phyloP scores from a whole-genome alignment of 2,797 vertebrate genomes.

The Pitangus sulphuratus region DNA sequence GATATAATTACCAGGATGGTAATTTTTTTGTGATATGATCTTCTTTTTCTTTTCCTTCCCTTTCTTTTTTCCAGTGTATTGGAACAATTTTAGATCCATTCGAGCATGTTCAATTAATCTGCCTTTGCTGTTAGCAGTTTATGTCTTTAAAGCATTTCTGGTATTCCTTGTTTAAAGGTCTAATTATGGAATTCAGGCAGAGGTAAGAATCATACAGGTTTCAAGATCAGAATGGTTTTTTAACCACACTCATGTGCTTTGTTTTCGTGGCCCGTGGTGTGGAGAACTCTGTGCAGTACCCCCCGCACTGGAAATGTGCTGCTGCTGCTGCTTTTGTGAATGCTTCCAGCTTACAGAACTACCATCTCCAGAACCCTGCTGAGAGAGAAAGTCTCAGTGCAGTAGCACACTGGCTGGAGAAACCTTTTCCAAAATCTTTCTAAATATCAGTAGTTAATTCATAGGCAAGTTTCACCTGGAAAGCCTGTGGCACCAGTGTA shows the following conservation, averaged over 20 bases:
- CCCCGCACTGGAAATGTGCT: background rate
- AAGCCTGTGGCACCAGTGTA: background rate
- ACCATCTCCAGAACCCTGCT: background rate
- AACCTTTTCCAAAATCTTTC: background rate
- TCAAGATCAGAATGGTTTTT: background rate
- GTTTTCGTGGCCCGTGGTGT: background rate
- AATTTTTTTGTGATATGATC: background rate
- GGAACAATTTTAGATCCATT: background rate
- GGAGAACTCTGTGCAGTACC: background rate
- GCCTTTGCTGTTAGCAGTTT: background rate
- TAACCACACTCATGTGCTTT: background rate
- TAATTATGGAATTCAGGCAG: background rate
- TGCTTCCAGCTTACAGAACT: background rate
- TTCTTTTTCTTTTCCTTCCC: background rate
- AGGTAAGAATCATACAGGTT: background rate
- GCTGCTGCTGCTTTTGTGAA: background rate
- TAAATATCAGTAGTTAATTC: background rate
- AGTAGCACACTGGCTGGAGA: background rate
- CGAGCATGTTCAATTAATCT: background rate
- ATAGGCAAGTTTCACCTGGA: background rate
- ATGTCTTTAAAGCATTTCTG: background rate
- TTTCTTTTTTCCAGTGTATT: background rate
- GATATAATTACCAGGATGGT: background rate
- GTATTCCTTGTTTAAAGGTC: background rate
- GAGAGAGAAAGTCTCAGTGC: background rate